Conservation (phyloP, 1,140 invertebrate species). For the honey bee (Apis mellifera) region DNA sequence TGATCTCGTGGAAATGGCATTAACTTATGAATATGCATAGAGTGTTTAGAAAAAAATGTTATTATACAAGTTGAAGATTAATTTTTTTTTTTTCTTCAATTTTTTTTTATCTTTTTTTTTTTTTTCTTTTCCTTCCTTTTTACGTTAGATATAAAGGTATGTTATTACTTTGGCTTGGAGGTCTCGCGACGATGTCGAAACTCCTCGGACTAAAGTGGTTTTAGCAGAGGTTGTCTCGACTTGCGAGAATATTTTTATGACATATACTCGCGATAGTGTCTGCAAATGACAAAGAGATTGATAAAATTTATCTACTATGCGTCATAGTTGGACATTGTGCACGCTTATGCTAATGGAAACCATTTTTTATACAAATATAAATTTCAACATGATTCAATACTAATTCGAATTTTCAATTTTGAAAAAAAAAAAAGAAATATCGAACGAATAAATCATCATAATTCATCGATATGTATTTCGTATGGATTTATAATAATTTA, state of each 20-base stretch:
- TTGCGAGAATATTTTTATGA: conserved; percentile 9
- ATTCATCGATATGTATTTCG: no score
- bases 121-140: not conserved
- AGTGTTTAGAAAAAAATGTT: not conserved
- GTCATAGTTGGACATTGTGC: no score
- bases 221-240: conserved; percentile 23
- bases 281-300: not conserved
- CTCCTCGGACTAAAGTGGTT: not conserved
- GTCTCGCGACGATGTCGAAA: conserved; percentile 3
- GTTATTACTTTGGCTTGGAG: not conserved
- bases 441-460: no score
- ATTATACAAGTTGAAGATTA: no score
- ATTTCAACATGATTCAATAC: no score
- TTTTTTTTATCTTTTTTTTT: not conserved
- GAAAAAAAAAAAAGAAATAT: no score
- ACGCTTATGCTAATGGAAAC: no score
- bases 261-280: not conserved
- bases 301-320: not conserved
- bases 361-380: no score
- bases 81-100: not conserved
- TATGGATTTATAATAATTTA: no score
- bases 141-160: not conserved
- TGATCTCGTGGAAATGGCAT: not conserved
- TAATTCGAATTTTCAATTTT: no score
- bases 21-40: not conserved